Percentiles rank a stretch among this genome's conserved stretches.
These are phyloP conservation scores for Eubasilissa splendida DNA, from an alignment of 2,888 invertebrate genomes.

Conservation along the genomic window DNA sequence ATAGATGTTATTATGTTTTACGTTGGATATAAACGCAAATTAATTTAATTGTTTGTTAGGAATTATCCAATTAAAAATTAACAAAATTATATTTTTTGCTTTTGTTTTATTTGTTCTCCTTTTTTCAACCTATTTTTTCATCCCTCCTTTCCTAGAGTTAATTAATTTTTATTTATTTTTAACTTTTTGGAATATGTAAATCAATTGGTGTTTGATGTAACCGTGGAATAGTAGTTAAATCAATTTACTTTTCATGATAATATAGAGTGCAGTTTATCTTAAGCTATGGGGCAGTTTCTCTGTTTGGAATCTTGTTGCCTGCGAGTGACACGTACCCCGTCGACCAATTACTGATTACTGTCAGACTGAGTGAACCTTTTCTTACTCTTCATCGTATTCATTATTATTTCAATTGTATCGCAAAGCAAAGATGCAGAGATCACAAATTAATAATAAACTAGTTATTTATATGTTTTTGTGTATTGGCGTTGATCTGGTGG, in stretches of 20 bases:
- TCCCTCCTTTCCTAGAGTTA: conserved; percentile 13
- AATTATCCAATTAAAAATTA: conserved; percentile 75
- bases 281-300: conserved; percentile 1
- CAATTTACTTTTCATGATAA: conserved; percentile 42
- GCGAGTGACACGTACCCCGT: conserved; percentile 2
- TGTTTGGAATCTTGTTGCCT: not conserved
- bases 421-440: too few species aligned
- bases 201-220: conserved; percentile 59
- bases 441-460: not conserved
- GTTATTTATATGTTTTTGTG: not conserved
- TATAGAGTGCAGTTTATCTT: conserved; percentile 40
- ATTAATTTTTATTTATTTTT: conserved; percentile 13
- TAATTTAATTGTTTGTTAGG: conserved; percentile 75
- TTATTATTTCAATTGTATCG: too few species aligned
- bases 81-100: conserved; percentile 70
- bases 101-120: conserved; percentile 65
- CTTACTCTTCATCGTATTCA: too few species aligned
- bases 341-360: not conserved
- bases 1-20: conserved; percentile 76
- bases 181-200: conserved; percentile 54
- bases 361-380: too few species aligned
- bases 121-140: conserved; percentile 57
- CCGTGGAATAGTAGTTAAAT: conserved; percentile 55
- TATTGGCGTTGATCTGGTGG: not conserved
- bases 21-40: conserved; percentile 65